These are phyloP conservation scores for Poeciliopsis prolifica DNA, from an alignment of 2,113 vertebrate genomes.

Conservation along the genomic window DNA sequence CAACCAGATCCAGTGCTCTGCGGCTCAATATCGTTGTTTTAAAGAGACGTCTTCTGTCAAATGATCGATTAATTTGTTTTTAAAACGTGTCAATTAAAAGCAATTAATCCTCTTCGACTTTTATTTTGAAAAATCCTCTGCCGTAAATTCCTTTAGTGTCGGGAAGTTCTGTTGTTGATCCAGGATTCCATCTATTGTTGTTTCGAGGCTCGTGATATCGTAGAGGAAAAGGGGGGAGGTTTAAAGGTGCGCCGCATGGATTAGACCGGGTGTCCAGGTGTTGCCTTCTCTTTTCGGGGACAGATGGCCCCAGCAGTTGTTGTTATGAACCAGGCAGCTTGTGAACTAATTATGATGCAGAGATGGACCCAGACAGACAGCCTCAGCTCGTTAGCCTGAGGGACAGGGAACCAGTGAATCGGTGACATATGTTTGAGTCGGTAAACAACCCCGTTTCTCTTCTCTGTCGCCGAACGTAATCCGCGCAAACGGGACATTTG, in stretches of 20 bases:
- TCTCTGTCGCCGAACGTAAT: neutral
- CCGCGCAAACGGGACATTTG: neutral
- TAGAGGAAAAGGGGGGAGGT: neutral
- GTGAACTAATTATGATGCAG: neutral
- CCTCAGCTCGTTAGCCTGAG: conserved; percentile 20
- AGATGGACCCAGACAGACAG: conserved; percentile 26
- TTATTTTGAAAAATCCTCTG: conserved; percentile 67
- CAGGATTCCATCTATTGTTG: neutral
- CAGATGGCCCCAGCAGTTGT: neutral
- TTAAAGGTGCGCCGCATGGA: neutral
- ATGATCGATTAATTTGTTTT: no score
- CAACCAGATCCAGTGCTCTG: neutral
- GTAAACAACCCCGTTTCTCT: neutral
- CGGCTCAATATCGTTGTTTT: neutral
- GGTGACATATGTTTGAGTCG: conserved; percentile 32
- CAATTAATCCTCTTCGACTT: conserved; percentile 16
- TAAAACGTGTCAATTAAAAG: no score
- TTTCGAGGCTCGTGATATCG: neutral
- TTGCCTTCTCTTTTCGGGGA: neutral
- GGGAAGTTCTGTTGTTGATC: conserved; percentile 62
- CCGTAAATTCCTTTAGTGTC: conserved; percentile 57
- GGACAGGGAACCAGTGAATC: conserved; percentile 30
- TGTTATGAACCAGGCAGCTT: neutral
- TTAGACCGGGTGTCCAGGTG: neutral
- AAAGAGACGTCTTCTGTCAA: neutral